Percentiles rank a stretch among this genome's conserved stretches.
Evolutionary conservation across 2,888 invertebrate genomes (phyloP).

Genomic region (Charanyca ferruginea): DNA sequence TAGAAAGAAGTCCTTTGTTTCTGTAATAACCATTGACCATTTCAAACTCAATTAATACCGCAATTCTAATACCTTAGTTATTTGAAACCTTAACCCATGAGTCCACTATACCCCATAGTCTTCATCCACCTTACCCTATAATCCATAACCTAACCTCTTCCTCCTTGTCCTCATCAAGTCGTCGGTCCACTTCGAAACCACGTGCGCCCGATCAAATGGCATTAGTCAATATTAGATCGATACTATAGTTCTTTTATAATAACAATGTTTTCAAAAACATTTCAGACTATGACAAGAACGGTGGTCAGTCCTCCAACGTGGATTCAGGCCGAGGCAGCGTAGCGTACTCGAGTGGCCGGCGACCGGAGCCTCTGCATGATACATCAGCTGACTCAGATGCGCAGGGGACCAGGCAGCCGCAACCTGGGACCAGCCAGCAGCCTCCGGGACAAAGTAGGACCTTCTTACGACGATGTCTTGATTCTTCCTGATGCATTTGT

Average conservation of each 20-base stretch:
- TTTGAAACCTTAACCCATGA: too few species aligned
- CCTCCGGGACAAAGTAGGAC: conserved; percentile 76
- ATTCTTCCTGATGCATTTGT: background rate
- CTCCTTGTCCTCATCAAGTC: conserved; percentile 3
- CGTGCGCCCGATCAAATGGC: background rate
- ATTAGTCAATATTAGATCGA: background rate
- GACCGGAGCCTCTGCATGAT: conserved; percentile 90
- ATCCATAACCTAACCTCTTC: too few species aligned
- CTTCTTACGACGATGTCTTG: too few species aligned
- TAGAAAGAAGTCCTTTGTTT: too few species aligned
- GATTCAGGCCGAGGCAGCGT: conserved; percentile 96
- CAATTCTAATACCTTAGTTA: too few species aligned
- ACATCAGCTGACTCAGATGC: conserved; percentile 92
- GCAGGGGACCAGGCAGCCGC: conserved; percentile 78
- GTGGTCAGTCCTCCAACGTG: conserved; percentile 94
- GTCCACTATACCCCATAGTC: background rate
- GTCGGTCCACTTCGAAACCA: conserved; percentile 39
- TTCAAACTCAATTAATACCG: background rate
- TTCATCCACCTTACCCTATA: too few species aligned
- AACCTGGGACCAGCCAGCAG: conserved; percentile 83
- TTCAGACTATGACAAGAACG: conserved; percentile 94
- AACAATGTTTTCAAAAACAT: conserved; percentile 50
- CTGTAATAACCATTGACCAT: background rate
- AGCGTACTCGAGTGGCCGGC: conserved; percentile 94
- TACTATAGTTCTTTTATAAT: background rate